Evolutionary conservation across 1,140 invertebrate species (phyloP).

Genomic region (Drosophila yakuba): DNA sequence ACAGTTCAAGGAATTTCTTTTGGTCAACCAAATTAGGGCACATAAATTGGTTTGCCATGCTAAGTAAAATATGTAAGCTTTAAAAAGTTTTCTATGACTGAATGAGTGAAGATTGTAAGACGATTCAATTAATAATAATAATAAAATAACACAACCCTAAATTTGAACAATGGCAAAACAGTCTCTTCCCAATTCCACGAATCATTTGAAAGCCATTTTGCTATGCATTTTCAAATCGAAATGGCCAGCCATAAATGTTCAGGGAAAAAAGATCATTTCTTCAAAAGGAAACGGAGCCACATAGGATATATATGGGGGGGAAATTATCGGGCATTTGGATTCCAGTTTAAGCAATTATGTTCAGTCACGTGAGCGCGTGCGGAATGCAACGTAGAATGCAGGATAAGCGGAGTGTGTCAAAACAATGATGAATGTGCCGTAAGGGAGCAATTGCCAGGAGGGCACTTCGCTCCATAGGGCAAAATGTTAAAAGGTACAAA

Average conservation of each 20-base stretch:
- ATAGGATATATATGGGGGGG: slow-evolving; percentile 16
- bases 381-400: slow-evolving; percentile 54
- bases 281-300: slow-evolving; percentile 4
- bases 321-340: slow-evolving; percentile 56
- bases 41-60: too few species aligned
- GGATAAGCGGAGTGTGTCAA: slow-evolving; percentile 19
- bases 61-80: too few species aligned
- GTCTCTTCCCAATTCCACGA: slow-evolving; percentile 11
- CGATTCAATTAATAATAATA: neutral
- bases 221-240: slow-evolving; percentile 24
- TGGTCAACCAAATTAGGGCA: neutral
- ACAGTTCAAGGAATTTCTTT: neutral
- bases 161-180: neutral
- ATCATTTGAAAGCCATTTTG: slow-evolving; percentile 21
- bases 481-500: slow-evolving; percentile 72
- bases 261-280: slow-evolving; percentile 31
- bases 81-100: too few species aligned
- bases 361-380: slow-evolving; percentile 61
- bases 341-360: slow-evolving; percentile 71
- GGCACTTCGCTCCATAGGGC: neutral
- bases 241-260: slow-evolving; percentile 43
- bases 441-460: neutral
- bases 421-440: slow-evolving; percentile 30
- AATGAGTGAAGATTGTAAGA: too few species aligned
- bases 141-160: neutral